Percentiles rank a stretch among this genome's conserved stretches.
phyloP scores from a whole-genome alignment of 1,140 invertebrate species.

The Drosophila bocki region DNA sequence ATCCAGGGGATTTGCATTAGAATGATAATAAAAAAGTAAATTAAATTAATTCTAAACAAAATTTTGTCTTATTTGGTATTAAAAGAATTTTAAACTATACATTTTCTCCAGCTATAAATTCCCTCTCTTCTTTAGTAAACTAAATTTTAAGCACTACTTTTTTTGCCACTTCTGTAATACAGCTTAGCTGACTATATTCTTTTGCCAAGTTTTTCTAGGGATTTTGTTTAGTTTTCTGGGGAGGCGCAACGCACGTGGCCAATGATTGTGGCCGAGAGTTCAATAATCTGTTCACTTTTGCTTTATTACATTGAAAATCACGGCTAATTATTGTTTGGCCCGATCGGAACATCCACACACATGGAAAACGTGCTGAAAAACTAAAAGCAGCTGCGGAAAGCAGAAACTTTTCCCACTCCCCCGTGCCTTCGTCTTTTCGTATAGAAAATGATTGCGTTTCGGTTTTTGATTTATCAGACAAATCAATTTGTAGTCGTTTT shows the following conservation, averaged over 20 bases:
- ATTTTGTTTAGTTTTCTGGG: constrained; percentile 35
- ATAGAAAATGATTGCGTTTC: constrained; percentile 44
- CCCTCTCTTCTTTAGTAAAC: not conserved
- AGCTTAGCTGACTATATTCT: constrained; percentile 6
- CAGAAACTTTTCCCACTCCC: constrained; percentile 47
- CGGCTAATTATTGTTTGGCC: constrained; percentile 65
- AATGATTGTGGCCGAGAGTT: constrained; percentile 40
- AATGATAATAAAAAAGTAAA: not conserved
- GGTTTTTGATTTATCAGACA: constrained; percentile 71
- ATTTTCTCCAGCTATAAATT: no score
- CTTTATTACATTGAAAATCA: constrained; percentile 72
- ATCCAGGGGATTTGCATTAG: not conserved
- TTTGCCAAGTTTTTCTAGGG: constrained; percentile 4
- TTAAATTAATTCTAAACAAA: not conserved
- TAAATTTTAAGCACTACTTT: not conserved
- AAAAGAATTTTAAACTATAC: no score
- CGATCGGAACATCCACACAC: constrained; percentile 40
- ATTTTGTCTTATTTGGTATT: not conserved
- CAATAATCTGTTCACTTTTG: constrained; percentile 71
- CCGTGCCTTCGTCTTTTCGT: not conserved
- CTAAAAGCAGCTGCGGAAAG: constrained; percentile 62
- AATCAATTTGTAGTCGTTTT: constrained; percentile 77
- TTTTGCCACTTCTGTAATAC: not conserved
- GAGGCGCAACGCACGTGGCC: constrained; percentile 28
- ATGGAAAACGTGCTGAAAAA: constrained; percentile 71